These are phyloP conservation scores for Mus spicilegus DNA, from an alignment of 2,113 vertebrate genomes.

Conservation along the genomic window DNA sequence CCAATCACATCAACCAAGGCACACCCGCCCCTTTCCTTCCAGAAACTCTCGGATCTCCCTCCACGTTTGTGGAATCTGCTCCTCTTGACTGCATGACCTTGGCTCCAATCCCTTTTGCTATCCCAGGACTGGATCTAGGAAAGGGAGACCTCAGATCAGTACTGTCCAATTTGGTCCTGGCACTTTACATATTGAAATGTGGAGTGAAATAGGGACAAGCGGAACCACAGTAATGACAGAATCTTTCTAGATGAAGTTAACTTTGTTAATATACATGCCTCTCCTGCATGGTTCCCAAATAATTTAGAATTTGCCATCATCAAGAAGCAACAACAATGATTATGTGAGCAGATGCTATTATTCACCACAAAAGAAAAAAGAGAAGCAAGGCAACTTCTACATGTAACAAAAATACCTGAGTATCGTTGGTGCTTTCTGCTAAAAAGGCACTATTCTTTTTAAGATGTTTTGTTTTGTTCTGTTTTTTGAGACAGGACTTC, in stretches of 20 bases:
- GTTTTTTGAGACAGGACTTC: no score
- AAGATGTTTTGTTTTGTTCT: no score
- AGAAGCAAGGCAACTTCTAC: background rate
- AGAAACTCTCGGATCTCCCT: background rate
- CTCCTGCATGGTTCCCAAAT: conserved; percentile 19
- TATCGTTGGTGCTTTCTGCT: background rate
- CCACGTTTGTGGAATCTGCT: background rate
- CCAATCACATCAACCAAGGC: background rate
- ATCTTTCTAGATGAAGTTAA: background rate
- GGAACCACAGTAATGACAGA: background rate
- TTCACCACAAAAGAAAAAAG: background rate
- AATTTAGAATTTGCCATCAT: conserved; percentile 15
- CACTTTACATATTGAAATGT: background rate
- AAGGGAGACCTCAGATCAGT: background rate
- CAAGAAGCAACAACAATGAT: background rate
- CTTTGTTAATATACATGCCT: background rate
- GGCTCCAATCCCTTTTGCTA: background rate
- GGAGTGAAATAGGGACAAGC: background rate
- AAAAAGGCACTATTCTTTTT: background rate
- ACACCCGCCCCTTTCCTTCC: background rate
- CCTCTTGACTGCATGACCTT: background rate
- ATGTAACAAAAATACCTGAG: background rate
- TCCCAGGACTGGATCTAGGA: background rate
- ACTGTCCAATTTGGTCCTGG: background rate
- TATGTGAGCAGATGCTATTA: background rate